Conservation (phyloP, 2,113 vertebrate species). For the Prunella fulvescens region DNA sequence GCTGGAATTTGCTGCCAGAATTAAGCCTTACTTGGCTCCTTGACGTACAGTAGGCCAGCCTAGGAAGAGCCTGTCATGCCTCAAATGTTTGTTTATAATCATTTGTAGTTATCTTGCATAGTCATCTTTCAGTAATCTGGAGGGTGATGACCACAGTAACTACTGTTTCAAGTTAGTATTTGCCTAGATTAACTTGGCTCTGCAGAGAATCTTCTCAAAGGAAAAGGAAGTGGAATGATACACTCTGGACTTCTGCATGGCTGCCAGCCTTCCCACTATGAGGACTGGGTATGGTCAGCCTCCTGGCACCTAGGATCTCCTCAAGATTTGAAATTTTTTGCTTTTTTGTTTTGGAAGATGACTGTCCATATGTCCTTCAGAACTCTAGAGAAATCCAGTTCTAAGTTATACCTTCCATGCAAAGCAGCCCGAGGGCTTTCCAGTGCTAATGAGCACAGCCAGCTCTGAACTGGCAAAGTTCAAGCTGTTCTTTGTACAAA, state of each 20-base stretch:
- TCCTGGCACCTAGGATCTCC: not conserved
- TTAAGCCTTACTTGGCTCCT: not conserved
- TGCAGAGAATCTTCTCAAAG: not conserved
- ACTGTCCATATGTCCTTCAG: not conserved
- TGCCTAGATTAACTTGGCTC: not conserved
- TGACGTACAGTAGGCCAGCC: not conserved
- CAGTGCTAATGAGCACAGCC: slow-evolving; percentile 43
- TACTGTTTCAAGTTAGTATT: slow-evolving; percentile 19
- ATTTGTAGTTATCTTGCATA: slow-evolving; percentile 13
- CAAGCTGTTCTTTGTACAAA: slow-evolving; percentile 57
- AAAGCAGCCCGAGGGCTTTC: slow-evolving; percentile 51
- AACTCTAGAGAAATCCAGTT: not conserved
- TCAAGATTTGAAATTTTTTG: not conserved
- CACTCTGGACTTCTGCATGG: not conserved
- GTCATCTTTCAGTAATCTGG: slow-evolving; percentile 24
- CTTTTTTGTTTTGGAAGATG: not conserved
- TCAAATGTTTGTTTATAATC: slow-evolving; percentile 9
- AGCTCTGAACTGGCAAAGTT: slow-evolving; percentile 50
- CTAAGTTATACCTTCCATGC: not conserved
- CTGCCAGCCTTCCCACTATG: not conserved
- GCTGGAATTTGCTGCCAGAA: not conserved
- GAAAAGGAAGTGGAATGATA: not conserved
- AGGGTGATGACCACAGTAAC: not conserved
- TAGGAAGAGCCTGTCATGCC: not conserved
- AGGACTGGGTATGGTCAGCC: not conserved